Evolutionary conservation across 2,113 vertebrate genomes (phyloP), one percentile per base, ranked within the genome.

Genomic region (Ceyx melanurus): DNA sequence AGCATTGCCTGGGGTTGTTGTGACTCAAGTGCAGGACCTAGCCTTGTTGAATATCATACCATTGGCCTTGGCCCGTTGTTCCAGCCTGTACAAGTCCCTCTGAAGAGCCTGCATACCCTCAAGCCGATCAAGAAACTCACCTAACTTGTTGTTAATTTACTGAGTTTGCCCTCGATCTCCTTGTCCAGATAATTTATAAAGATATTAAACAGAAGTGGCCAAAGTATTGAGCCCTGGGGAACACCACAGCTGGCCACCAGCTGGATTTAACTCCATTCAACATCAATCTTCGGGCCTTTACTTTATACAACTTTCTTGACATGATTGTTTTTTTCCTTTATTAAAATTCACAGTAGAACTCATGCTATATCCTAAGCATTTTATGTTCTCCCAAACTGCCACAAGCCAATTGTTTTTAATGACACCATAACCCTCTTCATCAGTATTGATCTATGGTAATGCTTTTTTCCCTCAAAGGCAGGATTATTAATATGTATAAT

Each of bases 21-120:
- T 53, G 43, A 15, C 21, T 18, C 3, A 53, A 23, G 11, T 10
- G 53, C 37, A 82, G 18, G n/a, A 79, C 17, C 9, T 0, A 3
- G 29, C 43, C 23, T 67, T 31, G 9, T 50, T 29, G 13, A 29
- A 58, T 3, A 13, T 76, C 53, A 45, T 15, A 45, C 0, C 0
- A 1, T 0, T 70, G 20, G 33, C 12, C 43, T 64, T 2, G 2
- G 21, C 5, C 40, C 23, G 68, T 37, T 0, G 0, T 60, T 20
- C 9, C 29, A 81, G 11, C 15, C 40, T 43, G 29, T 33, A 17
- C 64, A 77, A 25, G 26, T 33, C 19, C 31, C 9, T 42, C 62
- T n/a, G 22, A 2, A 76, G 40, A 46, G 13, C 10, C 14, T 40
- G 66, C n/a, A 18, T 29, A 15, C 18, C 22, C 15, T 75, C 21